Conservation (phyloP, 2,797 vertebrate species). For the Aplochiton taeniatus region DNA sequence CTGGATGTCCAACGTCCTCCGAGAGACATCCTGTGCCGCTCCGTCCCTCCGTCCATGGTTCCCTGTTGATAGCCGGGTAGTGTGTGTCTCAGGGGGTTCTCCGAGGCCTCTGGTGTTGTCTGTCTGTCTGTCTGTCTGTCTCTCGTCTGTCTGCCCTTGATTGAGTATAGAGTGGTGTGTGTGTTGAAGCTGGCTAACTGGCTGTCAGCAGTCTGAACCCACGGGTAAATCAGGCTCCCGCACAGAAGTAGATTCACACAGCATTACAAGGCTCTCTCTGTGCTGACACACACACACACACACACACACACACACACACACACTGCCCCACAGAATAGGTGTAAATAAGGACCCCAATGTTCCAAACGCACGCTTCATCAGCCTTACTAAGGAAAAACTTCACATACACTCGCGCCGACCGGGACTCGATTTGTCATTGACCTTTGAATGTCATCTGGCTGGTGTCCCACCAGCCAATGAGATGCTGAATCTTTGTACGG, state of each 20-base stretch:
- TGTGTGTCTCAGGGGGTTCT: too few species aligned
- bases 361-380: background rate
- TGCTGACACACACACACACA: constrained; percentile 6
- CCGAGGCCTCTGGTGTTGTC: too few species aligned
- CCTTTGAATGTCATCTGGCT: constrained; percentile 48
- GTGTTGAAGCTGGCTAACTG: background rate
- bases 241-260: constrained; percentile 42
- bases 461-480: constrained; percentile 43
- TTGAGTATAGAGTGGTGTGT: background rate
- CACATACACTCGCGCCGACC: constrained; percentile 20
- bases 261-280: constrained; percentile 34
- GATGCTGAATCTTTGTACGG: constrained; percentile 15
- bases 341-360: background rate
- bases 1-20: too few species aligned
- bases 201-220: background rate
- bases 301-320: constrained; percentile 18
- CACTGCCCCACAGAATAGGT: background rate
- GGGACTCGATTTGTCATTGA: constrained; percentile 44
- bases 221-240: constrained; percentile 9
- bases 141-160: background rate
- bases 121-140: constrained; percentile 1
- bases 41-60: too few species aligned
- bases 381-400: too few species aligned
- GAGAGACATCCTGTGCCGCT: too few species aligned
- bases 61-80: too few species aligned